Base-by-base conservation (phyloP, 53 echinoderm and acorn worm species). In the Astropecten irregularis region DNA sequence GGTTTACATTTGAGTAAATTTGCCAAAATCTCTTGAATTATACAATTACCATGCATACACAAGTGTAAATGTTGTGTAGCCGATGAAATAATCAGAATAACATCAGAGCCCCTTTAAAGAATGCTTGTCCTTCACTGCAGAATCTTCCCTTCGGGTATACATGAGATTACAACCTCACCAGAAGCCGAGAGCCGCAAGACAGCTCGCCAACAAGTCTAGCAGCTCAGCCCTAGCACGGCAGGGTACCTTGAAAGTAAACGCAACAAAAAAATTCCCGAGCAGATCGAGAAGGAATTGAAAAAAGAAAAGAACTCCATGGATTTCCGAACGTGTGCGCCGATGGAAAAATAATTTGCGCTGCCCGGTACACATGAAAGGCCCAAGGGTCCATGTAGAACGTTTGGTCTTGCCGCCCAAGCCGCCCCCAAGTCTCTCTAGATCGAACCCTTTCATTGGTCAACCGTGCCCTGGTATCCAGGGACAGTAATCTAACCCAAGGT, bases 321-420 rank as follows among this genome's bases (percentile, higher is more conserved):
- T 47, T 62, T 79, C 61, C 16, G 47, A 61, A 40, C 68, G 46
- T 42, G 42, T 42, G 42, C 79, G 79, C 61, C 60, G 57, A 79
- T 79, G 86, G 65, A 76, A 85, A 74, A 85, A 85, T 85, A 85
- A 85, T 85, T 74, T 74, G 74, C 40, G 74, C 86, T 76, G 64
- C 51, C 32, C 49, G 40, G 65, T 49, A 74, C 74, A 85, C 54
- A 73, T 74, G 86, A 85, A 85, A 85, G 40, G 86, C 76, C 86
- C 76, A 32, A 85, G 76, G 86, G 76, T 44, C 74, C 29, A 40
- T 22, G 61, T 19, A 51, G 52, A 28, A 47, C 79, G 19, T 79
- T 79, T 79, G 62, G 79, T 79, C 61, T 29, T 66, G 76, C 86
- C 86, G 66, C 86, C 13, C 60, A 32, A 37, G 54, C 76, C 76